Evolutionary conservation across 1,140 invertebrate genomes (phyloP).

Genomic region (Apis florea): DNA sequence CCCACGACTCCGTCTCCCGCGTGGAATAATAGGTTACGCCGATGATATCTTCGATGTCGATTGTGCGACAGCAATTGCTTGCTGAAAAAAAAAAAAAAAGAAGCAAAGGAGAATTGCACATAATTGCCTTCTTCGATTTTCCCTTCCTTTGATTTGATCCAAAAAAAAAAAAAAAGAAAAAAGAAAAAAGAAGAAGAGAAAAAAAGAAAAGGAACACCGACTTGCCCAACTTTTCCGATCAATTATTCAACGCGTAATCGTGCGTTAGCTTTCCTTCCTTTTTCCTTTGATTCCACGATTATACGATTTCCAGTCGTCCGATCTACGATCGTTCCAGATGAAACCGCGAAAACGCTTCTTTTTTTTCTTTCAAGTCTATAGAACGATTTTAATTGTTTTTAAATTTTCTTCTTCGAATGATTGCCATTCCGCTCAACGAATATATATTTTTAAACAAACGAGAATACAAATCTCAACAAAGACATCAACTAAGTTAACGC

Average conservation of each 20-base stretch:
- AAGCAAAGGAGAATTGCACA: not conserved
- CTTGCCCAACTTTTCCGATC: constrained; percentile 31
- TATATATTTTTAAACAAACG: not conserved
- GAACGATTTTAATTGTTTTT: not conserved
- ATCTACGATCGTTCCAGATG: not conserved
- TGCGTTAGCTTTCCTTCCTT: constrained; percentile 22
- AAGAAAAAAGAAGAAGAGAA: not conserved
- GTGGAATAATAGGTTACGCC: not conserved
- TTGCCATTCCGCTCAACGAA: not conserved
- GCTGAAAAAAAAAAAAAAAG: constrained; percentile 12
- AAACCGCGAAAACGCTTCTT: not conserved
- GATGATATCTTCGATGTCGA: constrained; percentile 13
- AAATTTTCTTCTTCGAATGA: not conserved
- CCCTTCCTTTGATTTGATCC: constrained; percentile 22
- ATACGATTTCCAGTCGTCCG: not conserved
- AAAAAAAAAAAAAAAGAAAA: not conserved
- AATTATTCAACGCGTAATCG: constrained; percentile 60
- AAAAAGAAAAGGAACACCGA: not conserved
- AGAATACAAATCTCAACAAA: too few species aligned
- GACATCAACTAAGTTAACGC: not conserved
- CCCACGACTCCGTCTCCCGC: not conserved
- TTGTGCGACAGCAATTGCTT: not conserved
- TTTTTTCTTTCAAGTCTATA: not conserved
- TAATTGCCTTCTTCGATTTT: constrained; percentile 26
- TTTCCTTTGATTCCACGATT: not conserved